A percentile compares a stretch with the other conserved stretches of the same genome.
Evolutionary conservation across 1,140 invertebrate genomes (phyloP).

Genomic region (Coptotermes formosanus): DNA sequence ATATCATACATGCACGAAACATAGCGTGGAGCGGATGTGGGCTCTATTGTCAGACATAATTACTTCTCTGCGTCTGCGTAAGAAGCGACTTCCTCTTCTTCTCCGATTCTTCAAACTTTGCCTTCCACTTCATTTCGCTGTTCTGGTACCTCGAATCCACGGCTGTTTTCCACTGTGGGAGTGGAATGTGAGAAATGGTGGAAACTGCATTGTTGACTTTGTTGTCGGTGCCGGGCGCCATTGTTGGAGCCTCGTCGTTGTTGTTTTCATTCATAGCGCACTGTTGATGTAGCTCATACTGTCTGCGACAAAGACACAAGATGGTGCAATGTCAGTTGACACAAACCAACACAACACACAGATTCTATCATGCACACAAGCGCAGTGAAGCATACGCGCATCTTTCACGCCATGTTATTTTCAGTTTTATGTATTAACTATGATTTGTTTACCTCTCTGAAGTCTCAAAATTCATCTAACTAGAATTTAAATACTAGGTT

Average conservation of each 20-base stretch:
- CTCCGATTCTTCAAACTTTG: conserved; percentile 66
- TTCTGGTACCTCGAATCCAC: neutral
- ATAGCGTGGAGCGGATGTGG: no score
- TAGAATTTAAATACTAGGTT: no score
- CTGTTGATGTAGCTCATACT: no score
- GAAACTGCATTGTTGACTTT: neutral
- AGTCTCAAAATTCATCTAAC: no score
- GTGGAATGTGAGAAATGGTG: neutral
- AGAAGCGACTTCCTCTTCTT: conserved; percentile 61
- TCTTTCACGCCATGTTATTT: no score
- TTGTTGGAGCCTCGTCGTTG: neutral
- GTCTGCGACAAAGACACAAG: neutral
- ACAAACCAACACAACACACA: no score
- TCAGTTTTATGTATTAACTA: no score
- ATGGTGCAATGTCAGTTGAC: no score
- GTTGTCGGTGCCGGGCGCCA: neutral
- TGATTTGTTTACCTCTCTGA: no score
- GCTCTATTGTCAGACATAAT: conserved; percentile 31
- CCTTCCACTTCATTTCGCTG: conserved; percentile 55
- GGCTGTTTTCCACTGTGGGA: neutral
- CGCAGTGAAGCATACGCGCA: no score
- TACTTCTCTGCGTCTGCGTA: conserved; percentile 66
- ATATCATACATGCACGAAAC: no score
- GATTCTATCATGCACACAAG: no score
- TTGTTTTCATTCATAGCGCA: neutral